A percentile compares a stretch with the other conserved stretches of the same genome.
phyloP scores from a whole-genome alignment of 2,113 vertebrate genomes.

The Lepus europaeus region DNA sequence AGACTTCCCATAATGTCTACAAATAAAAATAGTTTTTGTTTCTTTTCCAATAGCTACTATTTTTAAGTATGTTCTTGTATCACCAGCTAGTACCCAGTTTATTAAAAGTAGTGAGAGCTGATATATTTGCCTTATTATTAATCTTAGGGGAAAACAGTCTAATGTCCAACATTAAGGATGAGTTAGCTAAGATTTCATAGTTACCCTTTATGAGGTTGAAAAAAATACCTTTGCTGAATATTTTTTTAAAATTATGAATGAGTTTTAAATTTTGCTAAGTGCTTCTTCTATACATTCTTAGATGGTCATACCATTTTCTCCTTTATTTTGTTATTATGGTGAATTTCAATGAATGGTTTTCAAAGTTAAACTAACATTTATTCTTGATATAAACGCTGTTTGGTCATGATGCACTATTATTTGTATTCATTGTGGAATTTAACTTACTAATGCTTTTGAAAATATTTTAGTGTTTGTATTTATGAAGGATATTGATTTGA shows the following conservation, averaged over 20 bases:
- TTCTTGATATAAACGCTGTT: background rate
- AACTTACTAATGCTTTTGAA: background rate
- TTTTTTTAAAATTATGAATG: background rate
- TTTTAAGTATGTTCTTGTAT: background rate
- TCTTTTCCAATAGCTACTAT: background rate
- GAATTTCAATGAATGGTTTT: background rate
- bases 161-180: background rate
- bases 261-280: background rate
- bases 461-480: background rate
- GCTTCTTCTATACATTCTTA: background rate
- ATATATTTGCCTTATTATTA: background rate
- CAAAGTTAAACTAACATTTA: background rate
- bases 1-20: too few species aligned
- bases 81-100: background rate
- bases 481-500: background rate
- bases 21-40: background rate
- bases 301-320: background rate
- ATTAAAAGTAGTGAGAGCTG: background rate
- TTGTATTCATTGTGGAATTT: background rate
- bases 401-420: background rate
- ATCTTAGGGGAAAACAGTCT: background rate
- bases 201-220: background rate
- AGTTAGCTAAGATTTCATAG: background rate
- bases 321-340: background rate
- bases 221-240: background rate